phyloP scores from a whole-genome alignment of 2,113 vertebrate genomes.

The Trogon melanurus region DNA sequence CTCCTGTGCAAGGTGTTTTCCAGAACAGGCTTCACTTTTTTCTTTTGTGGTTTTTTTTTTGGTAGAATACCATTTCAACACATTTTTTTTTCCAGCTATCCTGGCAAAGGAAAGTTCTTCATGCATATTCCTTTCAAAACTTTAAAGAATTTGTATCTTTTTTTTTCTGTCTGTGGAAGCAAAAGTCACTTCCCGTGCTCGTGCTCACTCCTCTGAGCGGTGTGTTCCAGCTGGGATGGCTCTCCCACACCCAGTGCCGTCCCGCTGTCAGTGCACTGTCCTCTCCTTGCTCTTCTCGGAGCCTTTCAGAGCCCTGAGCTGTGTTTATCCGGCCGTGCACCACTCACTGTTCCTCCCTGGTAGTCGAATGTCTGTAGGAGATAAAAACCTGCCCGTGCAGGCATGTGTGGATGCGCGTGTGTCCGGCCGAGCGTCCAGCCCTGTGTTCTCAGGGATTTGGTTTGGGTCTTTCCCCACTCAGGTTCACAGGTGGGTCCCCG shows the following conservation, averaged over 20 bases:
- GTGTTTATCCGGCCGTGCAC: conserved; percentile 21
- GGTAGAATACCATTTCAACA: not conserved
- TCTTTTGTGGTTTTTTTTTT: not conserved
- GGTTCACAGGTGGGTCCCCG: not conserved
- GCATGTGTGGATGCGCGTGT: rapidly evolving
- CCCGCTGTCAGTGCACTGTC: conserved; percentile 41
- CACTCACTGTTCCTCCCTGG: not conserved
- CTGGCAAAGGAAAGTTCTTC: not conserved
- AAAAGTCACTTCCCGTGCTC: not conserved
- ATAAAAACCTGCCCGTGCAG: not conserved
- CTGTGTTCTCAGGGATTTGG: rapidly evolving
- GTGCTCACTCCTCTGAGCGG: not conserved
- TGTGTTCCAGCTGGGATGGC: conserved; percentile 55
- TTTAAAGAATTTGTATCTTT: not conserved
- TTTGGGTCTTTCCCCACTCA: not conserved
- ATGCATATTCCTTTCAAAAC: not conserved
- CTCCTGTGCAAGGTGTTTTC: not conserved
- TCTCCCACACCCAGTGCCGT: conserved; percentile 45
- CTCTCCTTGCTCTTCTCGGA: conserved; percentile 18
- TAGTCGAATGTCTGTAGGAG: not conserved
- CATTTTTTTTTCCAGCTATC: not conserved
- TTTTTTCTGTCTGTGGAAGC: not conserved
- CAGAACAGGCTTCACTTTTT: not conserved
- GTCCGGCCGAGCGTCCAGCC: not conserved
- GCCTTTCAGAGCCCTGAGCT: not conserved